Conservation (phyloP, 1,140 invertebrate genomes). For the Hermatobates lingyangjiaoensis region DNA sequence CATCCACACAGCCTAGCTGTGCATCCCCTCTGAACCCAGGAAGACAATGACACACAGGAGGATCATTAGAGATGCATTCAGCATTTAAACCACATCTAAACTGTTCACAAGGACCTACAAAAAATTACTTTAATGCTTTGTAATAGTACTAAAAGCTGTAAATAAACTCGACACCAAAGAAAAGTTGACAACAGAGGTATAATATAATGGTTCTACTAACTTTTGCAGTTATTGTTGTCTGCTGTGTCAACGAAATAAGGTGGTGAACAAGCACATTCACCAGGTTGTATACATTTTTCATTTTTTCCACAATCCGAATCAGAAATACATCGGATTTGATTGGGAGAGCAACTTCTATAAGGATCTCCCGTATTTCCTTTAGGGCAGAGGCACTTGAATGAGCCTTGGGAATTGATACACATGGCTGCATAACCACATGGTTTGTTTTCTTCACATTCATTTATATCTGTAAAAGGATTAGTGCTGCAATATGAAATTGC, state of each 20-base stretch:
- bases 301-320: slow-evolving; percentile 68
- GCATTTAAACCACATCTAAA: slow-evolving; percentile 83
- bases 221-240: slow-evolving; percentile 70
- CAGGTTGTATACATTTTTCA: slow-evolving; percentile 77
- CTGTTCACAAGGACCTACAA: slow-evolving; percentile 50
- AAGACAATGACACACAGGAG: slow-evolving; percentile 70
- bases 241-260: slow-evolving; percentile 65
- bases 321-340: slow-evolving; percentile 55
- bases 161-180: no score
- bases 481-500: no score
- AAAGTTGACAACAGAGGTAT: no score
- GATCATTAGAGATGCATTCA: slow-evolving; percentile 74
- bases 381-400: slow-evolving; percentile 64
- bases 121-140: no score
- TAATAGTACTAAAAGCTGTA: no score
- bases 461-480: slow-evolving; percentile 39
- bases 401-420: slow-evolving; percentile 61
- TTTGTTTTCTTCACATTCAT: slow-evolving; percentile 59
- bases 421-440: slow-evolving; percentile 69
- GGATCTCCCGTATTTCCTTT: slow-evolving; percentile 43
- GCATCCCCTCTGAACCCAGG: slow-evolving; percentile 65
- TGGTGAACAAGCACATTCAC: slow-evolving; percentile 71
- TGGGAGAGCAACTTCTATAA: slow-evolving; percentile 48
- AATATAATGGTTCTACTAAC: no score
- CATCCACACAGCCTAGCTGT: slow-evolving; percentile 52